Evolutionary conservation across 2,113 vertebrate species (phyloP).

Genomic region (Uropsilus gracilis): DNA sequence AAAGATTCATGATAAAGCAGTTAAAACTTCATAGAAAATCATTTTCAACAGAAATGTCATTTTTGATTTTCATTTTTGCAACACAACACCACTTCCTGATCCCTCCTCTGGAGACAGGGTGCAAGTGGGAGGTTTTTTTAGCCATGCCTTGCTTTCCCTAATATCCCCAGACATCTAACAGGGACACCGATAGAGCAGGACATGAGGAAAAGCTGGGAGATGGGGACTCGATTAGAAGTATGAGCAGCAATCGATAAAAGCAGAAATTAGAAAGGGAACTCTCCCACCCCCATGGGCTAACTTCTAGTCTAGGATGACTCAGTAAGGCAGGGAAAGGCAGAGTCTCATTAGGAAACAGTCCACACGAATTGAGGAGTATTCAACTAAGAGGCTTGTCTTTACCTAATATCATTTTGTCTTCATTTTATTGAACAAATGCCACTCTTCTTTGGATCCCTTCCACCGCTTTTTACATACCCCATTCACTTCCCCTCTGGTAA

Average conservation of each 20-base stretch:
- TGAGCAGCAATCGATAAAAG: neutral
- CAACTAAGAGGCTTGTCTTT: neutral
- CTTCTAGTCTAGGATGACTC: neutral
- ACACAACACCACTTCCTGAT: neutral
- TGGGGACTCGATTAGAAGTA: neutral
- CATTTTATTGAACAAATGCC: too few species aligned
- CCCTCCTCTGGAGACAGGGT: neutral
- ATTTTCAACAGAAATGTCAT: constrained; percentile 41
- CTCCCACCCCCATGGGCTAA: neutral
- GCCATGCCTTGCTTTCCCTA: neutral
- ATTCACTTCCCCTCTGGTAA: too few species aligned
- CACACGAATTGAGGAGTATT: neutral
- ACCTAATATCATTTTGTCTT: too few species aligned
- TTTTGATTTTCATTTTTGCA: constrained; percentile 3
- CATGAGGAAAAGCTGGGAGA: neutral
- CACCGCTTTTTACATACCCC: too few species aligned
- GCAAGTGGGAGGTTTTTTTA: neutral
- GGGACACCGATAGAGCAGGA: neutral
- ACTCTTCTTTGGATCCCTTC: too few species aligned
- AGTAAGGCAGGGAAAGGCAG: neutral
- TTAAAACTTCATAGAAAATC: neutral
- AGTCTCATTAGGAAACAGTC: neutral
- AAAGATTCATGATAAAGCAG: neutral
- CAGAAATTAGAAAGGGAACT: neutral
- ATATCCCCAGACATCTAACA: neutral